phyloP scores from a whole-genome alignment of 2,113 vertebrate species.

The Pseudorasbora parva region DNA sequence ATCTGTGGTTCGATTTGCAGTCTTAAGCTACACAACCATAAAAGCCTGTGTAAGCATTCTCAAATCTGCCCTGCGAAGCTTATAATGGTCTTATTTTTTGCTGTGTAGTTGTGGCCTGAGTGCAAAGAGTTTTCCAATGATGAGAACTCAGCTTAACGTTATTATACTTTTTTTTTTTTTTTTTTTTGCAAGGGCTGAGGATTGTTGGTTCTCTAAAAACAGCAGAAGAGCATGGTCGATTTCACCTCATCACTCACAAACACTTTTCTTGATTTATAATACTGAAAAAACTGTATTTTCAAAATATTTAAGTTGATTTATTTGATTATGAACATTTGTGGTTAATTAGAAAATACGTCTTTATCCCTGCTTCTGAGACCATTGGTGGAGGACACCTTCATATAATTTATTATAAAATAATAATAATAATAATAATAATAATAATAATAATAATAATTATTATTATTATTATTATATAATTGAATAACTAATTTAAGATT shows the following conservation, averaged over 20 bases:
- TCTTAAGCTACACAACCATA: constrained; percentile 72
- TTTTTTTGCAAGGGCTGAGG: constrained; percentile 43
- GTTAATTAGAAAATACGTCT: not conserved
- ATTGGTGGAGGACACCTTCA: no score
- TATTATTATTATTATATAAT: no score
- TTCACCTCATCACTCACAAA: not conserved
- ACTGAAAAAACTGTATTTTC: not conserved
- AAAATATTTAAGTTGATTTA: not conserved
- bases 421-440: no score
- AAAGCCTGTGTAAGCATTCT: constrained; percentile 77
- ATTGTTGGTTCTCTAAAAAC: constrained; percentile 48
- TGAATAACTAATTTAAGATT: no score
- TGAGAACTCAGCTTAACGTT: constrained; percentile 33
- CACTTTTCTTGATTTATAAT: not conserved
- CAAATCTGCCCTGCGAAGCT: constrained; percentile 70
- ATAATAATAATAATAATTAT: no score
- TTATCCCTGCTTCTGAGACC: no score
- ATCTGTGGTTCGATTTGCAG: constrained; percentile 76
- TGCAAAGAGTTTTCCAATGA: constrained; percentile 64
- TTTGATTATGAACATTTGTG: no score
- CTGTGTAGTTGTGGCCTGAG: constrained; percentile 65
- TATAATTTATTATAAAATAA: no score
- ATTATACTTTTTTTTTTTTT: not conserved
- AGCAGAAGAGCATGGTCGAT: constrained; percentile 2
- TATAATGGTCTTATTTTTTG: constrained; percentile 76